Percentiles rank a stretch among this genome's conserved stretches.
Conservation (phyloP, 2,888 invertebrate genomes). For the Masnerella sp. region DNA sequence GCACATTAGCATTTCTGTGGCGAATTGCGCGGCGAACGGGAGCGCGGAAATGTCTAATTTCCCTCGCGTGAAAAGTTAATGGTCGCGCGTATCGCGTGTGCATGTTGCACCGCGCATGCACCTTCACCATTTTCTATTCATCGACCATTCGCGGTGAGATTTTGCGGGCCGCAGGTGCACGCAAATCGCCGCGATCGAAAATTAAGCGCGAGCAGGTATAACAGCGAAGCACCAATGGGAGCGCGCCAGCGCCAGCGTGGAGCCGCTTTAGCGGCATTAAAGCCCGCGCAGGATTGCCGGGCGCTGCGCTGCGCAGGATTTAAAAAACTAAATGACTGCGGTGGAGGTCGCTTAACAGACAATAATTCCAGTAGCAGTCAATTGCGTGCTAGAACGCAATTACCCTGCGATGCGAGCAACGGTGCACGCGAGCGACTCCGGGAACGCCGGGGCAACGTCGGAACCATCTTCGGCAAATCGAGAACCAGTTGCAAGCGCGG, state of each 20-base stretch:
- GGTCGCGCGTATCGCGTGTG: too few species aligned
- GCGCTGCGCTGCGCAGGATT: slow-evolving; percentile 62
- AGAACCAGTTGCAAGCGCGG: too few species aligned
- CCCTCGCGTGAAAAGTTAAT: slow-evolving; percentile 50
- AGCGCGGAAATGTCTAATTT: slow-evolving; percentile 38
- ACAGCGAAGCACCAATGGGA: slow-evolving; percentile 51
- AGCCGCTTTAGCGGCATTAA: slow-evolving; percentile 46
- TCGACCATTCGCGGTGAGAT: slow-evolving; percentile 37
- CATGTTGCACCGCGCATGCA: too few species aligned
- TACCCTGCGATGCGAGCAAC: slow-evolving; percentile 71
- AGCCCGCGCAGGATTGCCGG: slow-evolving; percentile 59
- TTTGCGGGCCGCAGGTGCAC: slow-evolving; percentile 51
- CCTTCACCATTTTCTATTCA: slow-evolving; percentile 54
- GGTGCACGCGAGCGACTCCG: slow-evolving; percentile 59
- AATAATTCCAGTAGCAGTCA: slow-evolving; percentile 75
- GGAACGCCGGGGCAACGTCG: slow-evolving; percentile 43
- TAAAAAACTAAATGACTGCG: slow-evolving; percentile 74
- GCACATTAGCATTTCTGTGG: slow-evolving; percentile 23
- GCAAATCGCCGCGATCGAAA: slow-evolving; percentile 51
- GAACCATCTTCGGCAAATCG: not conserved
- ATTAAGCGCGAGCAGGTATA: slow-evolving; percentile 55
- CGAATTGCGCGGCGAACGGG: slow-evolving; percentile 28
- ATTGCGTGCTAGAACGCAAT: slow-evolving; percentile 77
- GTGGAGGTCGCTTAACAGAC: slow-evolving; percentile 74
- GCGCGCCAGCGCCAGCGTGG: slow-evolving; percentile 18